Percentiles rank a stretch among this genome's conserved stretches.
Evolutionary conservation across 2,888 invertebrate genomes (phyloP).

Genomic region (Erebia palarica): DNA sequence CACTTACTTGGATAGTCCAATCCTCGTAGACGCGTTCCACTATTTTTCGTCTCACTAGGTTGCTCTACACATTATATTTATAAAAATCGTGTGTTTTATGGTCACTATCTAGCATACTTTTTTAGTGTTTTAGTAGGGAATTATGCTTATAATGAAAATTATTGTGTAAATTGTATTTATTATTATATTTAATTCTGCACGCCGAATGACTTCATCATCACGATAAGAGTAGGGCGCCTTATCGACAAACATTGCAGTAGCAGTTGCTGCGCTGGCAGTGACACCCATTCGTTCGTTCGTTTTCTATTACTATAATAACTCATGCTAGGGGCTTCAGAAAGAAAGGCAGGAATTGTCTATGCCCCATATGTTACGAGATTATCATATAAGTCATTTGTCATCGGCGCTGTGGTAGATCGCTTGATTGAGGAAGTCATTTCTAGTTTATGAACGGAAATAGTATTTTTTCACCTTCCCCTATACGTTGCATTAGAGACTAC

Average conservation of each 20-base stretch:
- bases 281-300: neutral
- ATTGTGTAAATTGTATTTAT: too few relatives aligned
- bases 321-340: neutral
- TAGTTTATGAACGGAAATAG: slow-evolving; percentile 76
- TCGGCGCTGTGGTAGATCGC: slow-evolving; percentile 45
- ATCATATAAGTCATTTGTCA: slow-evolving; percentile 79
- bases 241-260: neutral
- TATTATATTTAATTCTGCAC: too few relatives aligned
- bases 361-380: slow-evolving; percentile 77
- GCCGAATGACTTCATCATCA: too few relatives aligned
- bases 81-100: too few relatives aligned
- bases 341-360: slow-evolving; percentile 68
- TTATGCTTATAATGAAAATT: too few relatives aligned
- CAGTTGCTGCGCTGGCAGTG: neutral
- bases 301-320: neutral
- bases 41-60: too few relatives aligned
- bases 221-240: too few relatives aligned
- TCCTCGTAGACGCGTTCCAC: too few relatives aligned
- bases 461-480: slow-evolving; percentile 71
- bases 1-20: neutral
- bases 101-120: too few relatives aligned
- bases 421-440: slow-evolving; percentile 82
- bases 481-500: slow-evolving; percentile 66
- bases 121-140: too few relatives aligned
- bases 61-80: too few relatives aligned